These are phyloP conservation scores for Cyaniris semiargus DNA, from an alignment of 2,888 invertebrate species.

Conservation along the genomic window DNA sequence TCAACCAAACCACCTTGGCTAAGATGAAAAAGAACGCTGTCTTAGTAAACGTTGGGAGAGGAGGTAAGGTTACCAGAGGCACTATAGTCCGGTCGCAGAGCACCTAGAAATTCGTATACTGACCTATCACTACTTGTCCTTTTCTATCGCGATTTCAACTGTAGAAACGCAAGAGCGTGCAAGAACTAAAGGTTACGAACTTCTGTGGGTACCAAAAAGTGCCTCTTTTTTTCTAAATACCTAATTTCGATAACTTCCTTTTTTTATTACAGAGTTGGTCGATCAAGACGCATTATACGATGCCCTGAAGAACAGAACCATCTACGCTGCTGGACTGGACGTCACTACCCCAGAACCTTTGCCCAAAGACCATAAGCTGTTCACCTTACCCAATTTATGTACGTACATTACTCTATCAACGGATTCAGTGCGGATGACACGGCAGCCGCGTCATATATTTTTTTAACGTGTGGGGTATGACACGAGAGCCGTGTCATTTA, in stretches of 20 bases:
- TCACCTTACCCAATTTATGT: slow-evolving; percentile 83
- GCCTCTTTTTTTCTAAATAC: no score
- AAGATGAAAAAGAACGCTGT: slow-evolving; percentile 94
- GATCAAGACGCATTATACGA: slow-evolving; percentile 90
- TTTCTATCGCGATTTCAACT: no score
- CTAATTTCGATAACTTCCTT: no score
- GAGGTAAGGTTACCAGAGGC: slow-evolving; percentile 79
- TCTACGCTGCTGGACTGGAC: slow-evolving; percentile 94
- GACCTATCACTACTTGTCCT: no score
- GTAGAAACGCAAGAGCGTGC: no score
- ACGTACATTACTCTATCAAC: slow-evolving; percentile 45
- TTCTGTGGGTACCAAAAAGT: no score
- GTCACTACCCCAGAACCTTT: slow-evolving; percentile 95
- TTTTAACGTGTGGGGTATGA: no score
- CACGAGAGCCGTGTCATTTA: no score
- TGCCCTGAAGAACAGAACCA: slow-evolving; percentile 86
- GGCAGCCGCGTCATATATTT: no score
- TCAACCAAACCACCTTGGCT: slow-evolving; percentile 86
- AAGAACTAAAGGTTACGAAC: no score
- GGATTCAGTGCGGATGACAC: no score
- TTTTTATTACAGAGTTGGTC: slow-evolving; percentile 76
- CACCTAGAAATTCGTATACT: no score
- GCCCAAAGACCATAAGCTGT: slow-evolving; percentile 87
- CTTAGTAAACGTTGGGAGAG: slow-evolving; percentile 92
- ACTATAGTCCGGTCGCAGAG: not conserved